phyloP scores from a whole-genome alignment of 2,113 vertebrate species.

The Macroglossus sobrinus region DNA sequence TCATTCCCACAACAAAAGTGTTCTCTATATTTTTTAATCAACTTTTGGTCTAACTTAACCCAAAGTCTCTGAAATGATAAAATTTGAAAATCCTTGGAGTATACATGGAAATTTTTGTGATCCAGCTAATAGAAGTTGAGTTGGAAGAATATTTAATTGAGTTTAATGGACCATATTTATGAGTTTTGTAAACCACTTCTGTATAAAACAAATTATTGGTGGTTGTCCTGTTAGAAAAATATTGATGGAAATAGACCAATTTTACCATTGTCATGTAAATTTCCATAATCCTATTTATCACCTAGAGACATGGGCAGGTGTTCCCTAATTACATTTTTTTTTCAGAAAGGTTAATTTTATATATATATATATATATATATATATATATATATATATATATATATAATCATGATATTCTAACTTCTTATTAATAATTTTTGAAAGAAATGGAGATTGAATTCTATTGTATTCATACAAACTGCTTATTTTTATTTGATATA shows the following conservation, averaged over 20 bases:
- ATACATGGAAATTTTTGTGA: neutral
- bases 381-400: too few relatives aligned
- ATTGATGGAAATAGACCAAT: neutral
- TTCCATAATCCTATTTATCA: neutral
- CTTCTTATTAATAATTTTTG: neutral
- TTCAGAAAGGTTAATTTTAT: neutral
- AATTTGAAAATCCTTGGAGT: neutral
- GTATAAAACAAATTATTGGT: neutral
- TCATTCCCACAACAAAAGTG: neutral
- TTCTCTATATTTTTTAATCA: neutral
- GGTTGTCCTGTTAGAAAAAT: neutral
- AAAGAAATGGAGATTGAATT: neutral
- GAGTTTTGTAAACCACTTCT: neutral
- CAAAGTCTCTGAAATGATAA: neutral
- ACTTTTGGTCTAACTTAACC: neutral
- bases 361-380: too few relatives aligned
- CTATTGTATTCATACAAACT: neutral
- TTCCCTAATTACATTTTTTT: neutral
- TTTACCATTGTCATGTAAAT: neutral
- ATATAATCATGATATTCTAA: neutral
- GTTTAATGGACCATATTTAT: neutral
- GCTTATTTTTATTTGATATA: neutral
- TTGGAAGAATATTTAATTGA: neutral
- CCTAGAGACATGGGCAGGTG: neutral
- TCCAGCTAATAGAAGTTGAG: neutral